These are phyloP conservation scores for Epicauta chinensis DNA, from an alignment of 1,140 invertebrate species.

Conservation along the genomic window DNA sequence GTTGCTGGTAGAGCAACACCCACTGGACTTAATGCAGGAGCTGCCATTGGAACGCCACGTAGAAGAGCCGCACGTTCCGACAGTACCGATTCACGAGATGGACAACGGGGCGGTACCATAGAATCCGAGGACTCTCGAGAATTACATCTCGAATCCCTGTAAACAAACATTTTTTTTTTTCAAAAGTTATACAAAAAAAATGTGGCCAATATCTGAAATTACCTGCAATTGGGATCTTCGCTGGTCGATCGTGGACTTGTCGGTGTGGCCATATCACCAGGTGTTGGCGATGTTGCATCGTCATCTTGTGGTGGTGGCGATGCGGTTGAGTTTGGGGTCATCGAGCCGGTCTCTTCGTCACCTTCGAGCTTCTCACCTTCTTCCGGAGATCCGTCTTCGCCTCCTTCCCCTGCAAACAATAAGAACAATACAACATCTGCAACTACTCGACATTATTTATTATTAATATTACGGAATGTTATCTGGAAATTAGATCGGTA, in stretches of 20 bases:
- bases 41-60: slow-evolving; percentile 47
- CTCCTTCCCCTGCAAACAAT: slow-evolving; percentile 52
- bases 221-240: slow-evolving; percentile 33
- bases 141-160: slow-evolving; percentile 56
- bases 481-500: not conserved
- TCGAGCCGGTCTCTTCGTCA: slow-evolving; percentile 50
- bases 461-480: not conserved
- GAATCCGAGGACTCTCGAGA: slow-evolving; percentile 68
- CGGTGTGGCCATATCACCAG: slow-evolving; percentile 35
- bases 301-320: slow-evolving; percentile 35
- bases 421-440: no score
- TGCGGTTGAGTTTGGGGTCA: slow-evolving; percentile 48
- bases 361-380: slow-evolving; percentile 45
- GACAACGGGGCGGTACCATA: slow-evolving; percentile 56
- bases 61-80: slow-evolving; percentile 52
- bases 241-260: slow-evolving; percentile 33
- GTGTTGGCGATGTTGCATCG: slow-evolving; percentile 33
- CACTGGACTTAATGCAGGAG: slow-evolving; percentile 46
- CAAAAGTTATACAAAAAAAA: not conserved
- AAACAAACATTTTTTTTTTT: not conserved
- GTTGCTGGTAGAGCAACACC: slow-evolving; percentile 48
- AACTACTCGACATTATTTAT: no score
- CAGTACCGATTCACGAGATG: slow-evolving; percentile 61
- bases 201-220: slow-evolving; percentile 9
- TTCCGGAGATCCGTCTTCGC: slow-evolving; percentile 48